Conservation (phyloP, 2,113 vertebrate species). For the Willisornis vidua region DNA sequence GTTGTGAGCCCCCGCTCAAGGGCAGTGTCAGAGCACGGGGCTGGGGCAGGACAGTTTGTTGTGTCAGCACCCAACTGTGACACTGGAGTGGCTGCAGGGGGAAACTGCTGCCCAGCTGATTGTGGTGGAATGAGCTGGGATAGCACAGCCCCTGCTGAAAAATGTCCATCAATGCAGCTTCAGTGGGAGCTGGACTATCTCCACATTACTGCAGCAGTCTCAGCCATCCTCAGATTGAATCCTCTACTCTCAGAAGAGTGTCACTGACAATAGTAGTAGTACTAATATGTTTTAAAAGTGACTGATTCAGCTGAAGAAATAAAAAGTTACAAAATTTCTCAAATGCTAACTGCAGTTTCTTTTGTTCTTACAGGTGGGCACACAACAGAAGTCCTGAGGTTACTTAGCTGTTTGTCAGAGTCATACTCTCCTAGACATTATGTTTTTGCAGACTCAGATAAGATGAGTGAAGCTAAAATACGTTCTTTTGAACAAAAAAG, state of each 20-base stretch:
- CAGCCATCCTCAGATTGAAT: neutral
- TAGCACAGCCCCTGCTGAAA: neutral
- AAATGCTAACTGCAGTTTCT: neutral
- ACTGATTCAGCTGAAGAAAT: neutral
- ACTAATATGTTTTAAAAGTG: neutral
- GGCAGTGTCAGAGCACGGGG: neutral
- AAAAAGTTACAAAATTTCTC: neutral
- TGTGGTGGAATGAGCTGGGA: accelerated
- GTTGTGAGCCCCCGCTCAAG: neutral
- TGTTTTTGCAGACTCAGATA: constrained; percentile 88
- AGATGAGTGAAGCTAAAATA: constrained; percentile 92
- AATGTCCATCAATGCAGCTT: accelerated
- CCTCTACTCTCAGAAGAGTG: neutral
- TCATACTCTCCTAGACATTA: constrained; percentile 88
- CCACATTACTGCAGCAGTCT: neutral
- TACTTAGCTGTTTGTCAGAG: constrained; percentile 81
- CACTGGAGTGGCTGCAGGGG: neutral
- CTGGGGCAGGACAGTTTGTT: neutral
- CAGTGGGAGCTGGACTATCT: neutral
- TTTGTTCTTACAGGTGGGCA: constrained; percentile 85
- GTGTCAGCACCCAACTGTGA: neutral
- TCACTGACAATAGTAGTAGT: neutral
- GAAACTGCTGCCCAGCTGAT: neutral
- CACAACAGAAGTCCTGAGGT: constrained; percentile 91
- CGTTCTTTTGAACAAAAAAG: constrained; percentile 78